Percentiles rank a stretch among this genome's conserved stretches.
Conservation (phyloP, 2,888 invertebrate species). For the Boloria selene region DNA sequence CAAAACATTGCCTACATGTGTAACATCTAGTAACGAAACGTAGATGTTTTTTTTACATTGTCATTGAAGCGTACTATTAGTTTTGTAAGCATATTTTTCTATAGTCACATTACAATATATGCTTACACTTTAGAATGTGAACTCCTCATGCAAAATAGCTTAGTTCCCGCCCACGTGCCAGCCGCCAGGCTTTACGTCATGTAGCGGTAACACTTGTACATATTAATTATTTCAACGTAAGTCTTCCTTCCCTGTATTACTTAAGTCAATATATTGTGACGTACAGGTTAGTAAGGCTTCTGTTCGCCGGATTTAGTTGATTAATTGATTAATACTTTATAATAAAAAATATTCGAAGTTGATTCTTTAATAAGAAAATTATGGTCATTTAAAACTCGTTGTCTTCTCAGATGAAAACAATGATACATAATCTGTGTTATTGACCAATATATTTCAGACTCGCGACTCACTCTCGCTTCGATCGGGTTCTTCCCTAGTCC, state of each 20-base stretch:
- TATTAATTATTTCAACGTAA: constrained; percentile 30
- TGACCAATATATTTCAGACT: too few relatives aligned
- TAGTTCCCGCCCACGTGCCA: constrained; percentile 39
- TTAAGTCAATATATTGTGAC: constrained; percentile 5
- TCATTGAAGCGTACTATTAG: background rate
- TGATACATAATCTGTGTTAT: too few relatives aligned
- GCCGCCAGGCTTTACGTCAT: constrained; percentile 36
- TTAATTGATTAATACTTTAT: constrained; percentile 13
- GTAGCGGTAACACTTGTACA: constrained; percentile 35
- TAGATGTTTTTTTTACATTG: background rate
- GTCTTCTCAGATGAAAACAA: too few relatives aligned
- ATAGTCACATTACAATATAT: background rate
- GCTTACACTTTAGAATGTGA: background rate
- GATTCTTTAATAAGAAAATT: too few relatives aligned
- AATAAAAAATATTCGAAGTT: background rate
- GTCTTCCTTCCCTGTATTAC: constrained; percentile 29
- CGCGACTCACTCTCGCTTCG: too few relatives aligned
- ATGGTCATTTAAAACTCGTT: too few relatives aligned
- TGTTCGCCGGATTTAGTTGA: constrained; percentile 9
- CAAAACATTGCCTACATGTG: constrained; percentile 3
- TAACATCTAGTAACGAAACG: background rate
- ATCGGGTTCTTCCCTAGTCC: too few relatives aligned
- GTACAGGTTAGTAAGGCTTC: constrained; percentile 13
- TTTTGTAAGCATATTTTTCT: background rate
- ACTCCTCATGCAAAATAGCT: constrained; percentile 23